Conservation (phyloP, 2,888 invertebrate species). For the Erebia ligea region DNA sequence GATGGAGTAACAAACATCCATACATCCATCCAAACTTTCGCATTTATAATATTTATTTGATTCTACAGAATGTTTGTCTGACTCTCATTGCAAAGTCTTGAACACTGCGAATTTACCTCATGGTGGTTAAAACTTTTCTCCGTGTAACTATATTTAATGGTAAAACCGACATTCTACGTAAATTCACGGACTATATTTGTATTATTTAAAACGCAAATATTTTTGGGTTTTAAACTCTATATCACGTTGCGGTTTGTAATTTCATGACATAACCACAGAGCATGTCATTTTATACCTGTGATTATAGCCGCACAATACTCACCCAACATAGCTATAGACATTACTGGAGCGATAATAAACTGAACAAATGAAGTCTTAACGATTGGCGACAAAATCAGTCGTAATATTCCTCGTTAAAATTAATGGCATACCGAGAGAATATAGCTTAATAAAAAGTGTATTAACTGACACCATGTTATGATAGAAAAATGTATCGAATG, state of each 20-base stretch:
- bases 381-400: conserved; percentile 7
- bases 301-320: not conserved
- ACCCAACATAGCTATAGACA: not conserved
- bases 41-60: not conserved
- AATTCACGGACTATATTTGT: too few relatives aligned
- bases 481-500: too few relatives aligned
- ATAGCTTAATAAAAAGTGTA: not conserved
- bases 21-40: too few relatives aligned
- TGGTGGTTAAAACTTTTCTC: too few relatives aligned
- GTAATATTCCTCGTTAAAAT: conserved; percentile 1
- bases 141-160: too few relatives aligned
- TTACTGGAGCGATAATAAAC: not conserved
- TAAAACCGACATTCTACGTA: too few relatives aligned
- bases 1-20: too few relatives aligned
- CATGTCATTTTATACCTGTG: not conserved
- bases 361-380: conserved; percentile 5
- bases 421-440: not conserved
- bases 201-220: not conserved
- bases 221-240: not conserved
- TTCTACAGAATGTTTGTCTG: too few relatives aligned
- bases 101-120: too few relatives aligned
- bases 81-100: too few relatives aligned
- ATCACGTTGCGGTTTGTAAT: not conserved
- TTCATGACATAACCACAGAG: not conserved
- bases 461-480: not conserved